These are phyloP conservation scores for Pinna nobilis DNA, from an alignment of 1,140 invertebrate species.

Conservation along the genomic window DNA sequence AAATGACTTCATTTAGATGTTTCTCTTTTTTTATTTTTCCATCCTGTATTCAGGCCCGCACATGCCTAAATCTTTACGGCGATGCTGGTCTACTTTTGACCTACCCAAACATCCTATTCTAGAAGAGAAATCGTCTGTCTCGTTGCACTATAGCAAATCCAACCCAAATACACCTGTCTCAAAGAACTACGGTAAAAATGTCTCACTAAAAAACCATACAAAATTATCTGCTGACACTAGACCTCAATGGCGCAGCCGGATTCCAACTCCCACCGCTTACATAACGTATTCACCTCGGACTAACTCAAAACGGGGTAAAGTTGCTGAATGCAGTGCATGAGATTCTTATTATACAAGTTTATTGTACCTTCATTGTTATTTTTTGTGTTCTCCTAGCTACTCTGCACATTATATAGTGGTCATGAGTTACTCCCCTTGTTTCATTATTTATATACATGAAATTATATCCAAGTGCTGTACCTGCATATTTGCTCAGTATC, in stretches of 20 bases:
- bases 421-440: too few relatives aligned
- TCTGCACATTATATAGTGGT: too few relatives aligned
- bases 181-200: slow-evolving; percentile 30
- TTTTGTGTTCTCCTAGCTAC: too few relatives aligned
- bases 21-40: slow-evolving; percentile 17
- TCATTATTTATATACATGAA: too few relatives aligned
- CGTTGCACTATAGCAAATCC: slow-evolving; percentile 24
- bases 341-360: neutral
- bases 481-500: too few relatives aligned
- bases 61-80: slow-evolving; percentile 52
- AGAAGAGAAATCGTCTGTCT: slow-evolving; percentile 45
- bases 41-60: slow-evolving; percentile 42
- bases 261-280: slow-evolving; percentile 28
- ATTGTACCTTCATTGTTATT: neutral
- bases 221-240: neutral
- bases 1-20: too few relatives aligned
- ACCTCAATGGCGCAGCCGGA: slow-evolving; percentile 37
- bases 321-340: slow-evolving; percentile 16
- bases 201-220: too few relatives aligned
- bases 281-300: too few relatives aligned
- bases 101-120: slow-evolving; percentile 56
- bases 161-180: slow-evolving; percentile 49
- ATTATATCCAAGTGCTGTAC: too few relatives aligned
- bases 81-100: slow-evolving; percentile 57
- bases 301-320: slow-evolving; percentile 23